These are phyloP conservation scores for Trissonchulus sp. DNA, from an alignment of 2,888 invertebrate species.

Conservation along the genomic window DNA sequence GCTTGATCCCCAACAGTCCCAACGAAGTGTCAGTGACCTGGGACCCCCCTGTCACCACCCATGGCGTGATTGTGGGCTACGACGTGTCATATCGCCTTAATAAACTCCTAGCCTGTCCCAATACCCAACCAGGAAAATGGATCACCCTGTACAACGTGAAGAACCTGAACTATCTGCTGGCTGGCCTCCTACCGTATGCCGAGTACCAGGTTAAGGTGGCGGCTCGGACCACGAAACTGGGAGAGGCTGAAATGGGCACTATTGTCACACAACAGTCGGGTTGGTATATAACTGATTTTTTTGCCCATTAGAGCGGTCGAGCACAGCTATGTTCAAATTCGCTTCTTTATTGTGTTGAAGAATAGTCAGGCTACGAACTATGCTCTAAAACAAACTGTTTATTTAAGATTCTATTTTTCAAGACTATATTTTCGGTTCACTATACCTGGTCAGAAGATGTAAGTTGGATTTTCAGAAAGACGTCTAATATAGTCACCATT, in stretches of 20 bases:
- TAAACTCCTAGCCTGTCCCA: slow-evolving; percentile 50
- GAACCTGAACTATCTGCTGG: slow-evolving; percentile 48
- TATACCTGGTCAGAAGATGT: too few species aligned
- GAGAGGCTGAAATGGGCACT: slow-evolving; percentile 49
- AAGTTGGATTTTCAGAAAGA: too few species aligned
- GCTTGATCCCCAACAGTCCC: slow-evolving; percentile 43
- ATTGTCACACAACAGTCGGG: slow-evolving; percentile 45
- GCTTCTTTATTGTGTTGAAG: too few species aligned
- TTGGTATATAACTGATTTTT: too few species aligned
- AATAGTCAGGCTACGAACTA: too few species aligned
- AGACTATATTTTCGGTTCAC: too few species aligned
- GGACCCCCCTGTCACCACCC: slow-evolving; percentile 45
- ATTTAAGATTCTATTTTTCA: too few species aligned
- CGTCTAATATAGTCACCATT: too few species aligned
- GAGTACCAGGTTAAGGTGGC: slow-evolving; percentile 49
- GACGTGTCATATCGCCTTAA: slow-evolving; percentile 51
- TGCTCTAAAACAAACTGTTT: too few species aligned
- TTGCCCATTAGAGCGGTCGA: too few species aligned
- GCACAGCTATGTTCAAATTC: too few species aligned
- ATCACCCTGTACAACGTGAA: slow-evolving; percentile 52
- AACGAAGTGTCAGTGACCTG: slow-evolving; percentile 47
- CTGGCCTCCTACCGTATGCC: slow-evolving; percentile 50
- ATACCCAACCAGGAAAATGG: slow-evolving; percentile 47
- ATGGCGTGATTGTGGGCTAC: slow-evolving; percentile 50
- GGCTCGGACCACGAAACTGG: slow-evolving; percentile 44